Evolutionary conservation across 2,113 vertebrate genomes (phyloP), one percentile per base, ranked within the genome.

Genomic region (human (Homo sapiens)): DNA sequence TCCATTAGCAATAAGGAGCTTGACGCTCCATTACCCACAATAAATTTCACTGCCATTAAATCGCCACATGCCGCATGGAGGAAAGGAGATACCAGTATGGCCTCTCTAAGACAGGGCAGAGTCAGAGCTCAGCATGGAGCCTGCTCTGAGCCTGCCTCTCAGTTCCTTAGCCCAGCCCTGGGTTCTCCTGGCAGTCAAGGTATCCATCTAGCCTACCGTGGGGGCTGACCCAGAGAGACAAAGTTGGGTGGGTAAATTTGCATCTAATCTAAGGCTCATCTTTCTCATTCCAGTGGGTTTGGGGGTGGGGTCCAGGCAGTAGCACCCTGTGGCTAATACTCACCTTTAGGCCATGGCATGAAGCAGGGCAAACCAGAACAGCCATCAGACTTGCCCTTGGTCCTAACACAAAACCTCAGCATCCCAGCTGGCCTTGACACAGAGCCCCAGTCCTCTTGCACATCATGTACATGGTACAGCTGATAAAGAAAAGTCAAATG

Each of bases 401-500:
- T 43, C 55, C 43, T 89, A 9, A 40, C 16, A 80, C 88, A 52
- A 93, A 81, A 81, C 38, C 45, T 79, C 68, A 38, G 73, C 12
- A 12, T 35, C 57, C 50, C 25, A 83, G 30, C 18, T 57, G 73
- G 79, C 82, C 95, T 82, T 55, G 52, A 81, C 35, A n/a, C 76
- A 48, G 94, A 59, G 23, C 48, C 30, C 64, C 23, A 22, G 66
- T 76, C 79, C 32, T 90, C 86, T 43, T 27, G 85, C 30, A 45
- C 70, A 84, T 45, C 35, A 16, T 11, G 38, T 76, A 55, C 23
- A 0, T 12, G 32, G 89, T 75, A 88, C 50, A 61, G 90, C 76
- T 94, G 90, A 90, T 89, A 89, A 89, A 82, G 87, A 85, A 91
- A 96, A 92, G 85, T 52, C 93, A 89, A 57, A 66, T 27, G 73